Evolutionary conservation across 2,888 invertebrate genomes (phyloP).

Genomic region (Dasysyrphus albostriatus): DNA sequence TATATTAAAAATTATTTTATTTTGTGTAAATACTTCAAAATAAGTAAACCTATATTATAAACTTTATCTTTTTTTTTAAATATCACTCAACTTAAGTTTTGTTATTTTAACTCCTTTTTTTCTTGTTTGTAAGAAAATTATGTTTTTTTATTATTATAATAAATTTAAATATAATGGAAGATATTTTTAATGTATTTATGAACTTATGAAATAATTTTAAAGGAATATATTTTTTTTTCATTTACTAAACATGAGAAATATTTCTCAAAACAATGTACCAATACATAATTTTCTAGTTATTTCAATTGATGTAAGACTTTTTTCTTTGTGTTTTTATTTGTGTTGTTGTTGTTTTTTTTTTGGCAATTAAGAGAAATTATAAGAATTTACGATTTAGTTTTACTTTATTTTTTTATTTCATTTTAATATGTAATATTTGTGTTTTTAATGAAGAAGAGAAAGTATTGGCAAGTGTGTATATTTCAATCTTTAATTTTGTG

Average conservation of each 20-base stretch:
- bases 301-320: not conserved
- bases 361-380: slow-evolving; percentile 59
- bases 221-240: not conserved
- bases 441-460: not conserved
- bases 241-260: not conserved
- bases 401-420: not conserved
- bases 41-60: slow-evolving; percentile 60
- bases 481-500: not conserved
- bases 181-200: not conserved
- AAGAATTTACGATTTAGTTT: not conserved
- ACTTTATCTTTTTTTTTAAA: slow-evolving; percentile 34
- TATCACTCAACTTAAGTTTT: slow-evolving; percentile 71
- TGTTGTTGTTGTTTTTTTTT: slow-evolving; percentile 24
- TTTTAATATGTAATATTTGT: not conserved
- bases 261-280: not conserved
- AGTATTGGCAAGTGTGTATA: not conserved
- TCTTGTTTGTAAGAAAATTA: not conserved
- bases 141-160: slow-evolving; percentile 29
- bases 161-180: slow-evolving; percentile 54
- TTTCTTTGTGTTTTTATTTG: not conserved
- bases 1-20: slow-evolving; percentile 16
- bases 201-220: not conserved
- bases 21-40: slow-evolving; percentile 56
- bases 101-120: slow-evolving; percentile 26
- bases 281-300: slow-evolving; percentile 5